A percentile compares a stretch with the other conserved stretches of the same genome.
These are phyloP conservation scores for Aspidoscelis tigris DNA, from an alignment of 2,113 vertebrate genomes.

Conservation along the genomic window DNA sequence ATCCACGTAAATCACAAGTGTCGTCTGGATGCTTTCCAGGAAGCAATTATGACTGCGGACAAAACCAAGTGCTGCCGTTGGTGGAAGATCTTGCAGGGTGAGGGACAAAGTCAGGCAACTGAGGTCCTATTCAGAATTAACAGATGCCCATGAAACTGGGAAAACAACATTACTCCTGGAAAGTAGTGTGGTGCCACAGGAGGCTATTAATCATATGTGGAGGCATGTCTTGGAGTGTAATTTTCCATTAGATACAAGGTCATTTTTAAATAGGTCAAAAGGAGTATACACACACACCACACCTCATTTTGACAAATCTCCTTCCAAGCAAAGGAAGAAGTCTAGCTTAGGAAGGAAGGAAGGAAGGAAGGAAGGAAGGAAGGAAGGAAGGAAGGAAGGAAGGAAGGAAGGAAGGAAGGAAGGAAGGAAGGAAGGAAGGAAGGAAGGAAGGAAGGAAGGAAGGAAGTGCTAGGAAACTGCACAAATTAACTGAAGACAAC, in stretches of 20 bases:
- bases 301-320: not conserved
- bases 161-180: constrained; percentile 24
- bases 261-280: not conserved
- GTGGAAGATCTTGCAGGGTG: constrained; percentile 34
- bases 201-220: constrained; percentile 12
- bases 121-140: constrained; percentile 55
- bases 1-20: constrained; percentile 61
- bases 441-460: no score
- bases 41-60: constrained; percentile 59
- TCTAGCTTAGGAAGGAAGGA: not conserved
- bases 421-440: not conserved
- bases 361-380: not conserved
- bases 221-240: constrained; percentile 8
- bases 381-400: not conserved
- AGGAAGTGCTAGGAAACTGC: not conserved
- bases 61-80: constrained; percentile 59
- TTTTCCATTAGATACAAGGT: constrained; percentile 15
- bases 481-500: not conserved
- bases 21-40: constrained; percentile 59
- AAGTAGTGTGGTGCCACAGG: constrained; percentile 19
- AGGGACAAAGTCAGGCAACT: constrained; percentile 30
- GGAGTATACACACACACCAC: not conserved
- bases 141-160: constrained; percentile 31
- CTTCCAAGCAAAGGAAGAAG: not conserved
- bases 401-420: not conserved